Conservation (phyloP, 2,888 invertebrate genomes). For the Aromia moschata region DNA sequence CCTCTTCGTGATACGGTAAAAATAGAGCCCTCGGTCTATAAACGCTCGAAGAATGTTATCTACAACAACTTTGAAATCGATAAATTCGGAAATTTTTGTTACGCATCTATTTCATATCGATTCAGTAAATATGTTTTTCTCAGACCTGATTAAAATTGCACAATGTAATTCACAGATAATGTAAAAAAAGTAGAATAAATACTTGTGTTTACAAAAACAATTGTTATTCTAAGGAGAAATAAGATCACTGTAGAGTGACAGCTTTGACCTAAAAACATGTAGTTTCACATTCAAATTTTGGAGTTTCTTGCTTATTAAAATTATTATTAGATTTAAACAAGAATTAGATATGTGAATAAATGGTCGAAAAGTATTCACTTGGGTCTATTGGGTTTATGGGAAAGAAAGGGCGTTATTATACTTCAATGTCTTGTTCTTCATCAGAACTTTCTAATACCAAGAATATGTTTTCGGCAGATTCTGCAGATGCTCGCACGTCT, state of each 20-base stretch:
- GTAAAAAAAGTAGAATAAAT: slow-evolving; percentile 11
- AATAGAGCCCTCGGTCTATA: neutral
- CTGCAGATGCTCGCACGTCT: no score
- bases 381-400: no score
- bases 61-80: neutral
- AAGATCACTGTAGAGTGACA: neutral
- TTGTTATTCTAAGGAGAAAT: neutral
- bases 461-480: no score
- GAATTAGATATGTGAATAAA: no score
- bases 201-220: neutral
- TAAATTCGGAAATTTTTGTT: slow-evolving; percentile 14
- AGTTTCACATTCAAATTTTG: no score
- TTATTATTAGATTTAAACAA: no score
- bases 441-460: no score
- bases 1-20: neutral
- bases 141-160: neutral
- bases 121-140: slow-evolving; percentile 16
- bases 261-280: slow-evolving; percentile 1
- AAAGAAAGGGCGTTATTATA: no score
- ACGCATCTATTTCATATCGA: neutral
- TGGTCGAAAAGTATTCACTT: no score
- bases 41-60: neutral
- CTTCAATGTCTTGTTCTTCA: no score
- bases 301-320: no score
- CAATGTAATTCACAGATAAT: slow-evolving; percentile 2